Evolutionary conservation across 2,888 invertebrate genomes (phyloP), one percentile per base, ranked within the genome.

Genomic region (Synergus itoensis): DNA sequence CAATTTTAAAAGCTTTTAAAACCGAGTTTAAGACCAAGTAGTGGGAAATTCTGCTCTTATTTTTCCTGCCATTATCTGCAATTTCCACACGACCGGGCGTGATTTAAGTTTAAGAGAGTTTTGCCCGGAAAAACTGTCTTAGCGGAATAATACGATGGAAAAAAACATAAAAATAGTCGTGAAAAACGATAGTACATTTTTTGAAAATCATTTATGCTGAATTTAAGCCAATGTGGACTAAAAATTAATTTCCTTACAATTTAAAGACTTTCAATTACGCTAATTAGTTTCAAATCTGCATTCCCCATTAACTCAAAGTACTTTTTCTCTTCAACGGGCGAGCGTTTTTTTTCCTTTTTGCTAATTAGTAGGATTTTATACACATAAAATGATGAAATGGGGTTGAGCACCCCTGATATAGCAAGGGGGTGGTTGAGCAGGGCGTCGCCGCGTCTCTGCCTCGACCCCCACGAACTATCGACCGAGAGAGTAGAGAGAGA

Each of bases 361-460:
- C 14, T 21, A 28, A 62, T 62, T 62, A 28, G 12, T 28, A 62
- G 4, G 5, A 21, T 62, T 62, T 62, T 62, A 18, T 18, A 69
- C 43, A 28, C 14, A 69, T 45, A 43, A 16, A 53, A n/a, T 36
- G 12, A 57, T n/a, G 28, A 53, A 64, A 77, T 48, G 83, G 84
- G 88, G 88, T 88, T 92, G 92, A 91, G 92, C 91, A 86, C 87
- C 92, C 84, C 91, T 89, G 90, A 80, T 79, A 85, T 87, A 83
- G 88, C 86, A 87, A 86, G 89, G 86, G 89, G 88, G 86, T 87
- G 89, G 87, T 84, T 86, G 87, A 87, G 87, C 87, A 91, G 92
- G 92, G 92, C 92, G 92, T 92, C 92, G 91, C 91, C 92, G 90
- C 91, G 91, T 92, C 91, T 92, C 88, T 80, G 86, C 87, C 86